A percentile compares a stretch with the other conserved stretches of the same genome.
Conservation (phyloP, 2,113 vertebrate species). For the Toxotes chatareus region DNA sequence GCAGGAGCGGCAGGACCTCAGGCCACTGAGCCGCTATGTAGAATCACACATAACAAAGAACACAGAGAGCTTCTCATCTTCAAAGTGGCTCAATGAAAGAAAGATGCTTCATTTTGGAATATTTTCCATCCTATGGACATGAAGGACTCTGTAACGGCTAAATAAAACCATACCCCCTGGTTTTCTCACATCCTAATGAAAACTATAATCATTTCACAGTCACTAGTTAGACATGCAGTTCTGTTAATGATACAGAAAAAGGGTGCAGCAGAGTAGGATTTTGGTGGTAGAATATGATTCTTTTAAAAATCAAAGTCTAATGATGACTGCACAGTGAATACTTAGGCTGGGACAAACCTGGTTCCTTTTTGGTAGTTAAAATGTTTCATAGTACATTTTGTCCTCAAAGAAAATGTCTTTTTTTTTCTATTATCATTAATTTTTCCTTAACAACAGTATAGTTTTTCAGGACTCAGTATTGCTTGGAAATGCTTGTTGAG, state of each 20-base stretch:
- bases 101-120: constrained; percentile 57
- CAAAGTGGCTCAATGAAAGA: constrained; percentile 67
- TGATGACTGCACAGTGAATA: neutral
- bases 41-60: constrained; percentile 64
- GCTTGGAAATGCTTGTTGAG: neutral
- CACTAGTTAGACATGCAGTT: neutral
- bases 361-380: neutral
- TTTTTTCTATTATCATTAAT: neutral
- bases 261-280: neutral
- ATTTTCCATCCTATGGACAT: constrained; percentile 27
- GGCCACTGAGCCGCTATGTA: constrained; percentile 33
- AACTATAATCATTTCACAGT: constrained; percentile 13
- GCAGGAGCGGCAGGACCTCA: constrained; percentile 44
- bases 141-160: constrained; percentile 1
- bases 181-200: neutral
- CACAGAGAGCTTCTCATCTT: constrained; percentile 65
- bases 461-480: neutral
- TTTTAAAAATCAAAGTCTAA: neutral
- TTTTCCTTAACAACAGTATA: neutral
- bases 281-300: neutral
- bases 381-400: neutral
- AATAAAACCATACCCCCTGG: constrained; percentile 20
- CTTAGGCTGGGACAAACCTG: neutral
- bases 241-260: neutral
- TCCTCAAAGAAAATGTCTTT: neutral